Conservation (phyloP, 2,113 vertebrate genomes). For the Brachyistius frenatus region DNA sequence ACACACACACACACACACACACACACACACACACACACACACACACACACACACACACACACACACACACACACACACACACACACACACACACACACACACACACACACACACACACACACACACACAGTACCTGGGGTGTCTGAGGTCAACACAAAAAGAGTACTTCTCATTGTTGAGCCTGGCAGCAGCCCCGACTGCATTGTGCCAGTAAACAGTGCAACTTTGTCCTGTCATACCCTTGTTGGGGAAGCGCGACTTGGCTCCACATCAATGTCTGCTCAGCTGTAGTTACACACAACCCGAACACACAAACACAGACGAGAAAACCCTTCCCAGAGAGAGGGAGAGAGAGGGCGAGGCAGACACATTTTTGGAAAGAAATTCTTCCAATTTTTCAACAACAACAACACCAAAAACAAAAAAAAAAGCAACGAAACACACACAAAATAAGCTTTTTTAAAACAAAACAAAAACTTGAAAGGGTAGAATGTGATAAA, state of each 20-base stretch:
- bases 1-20: neutral
- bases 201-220: conserved; percentile 28
- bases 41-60: neutral
- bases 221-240: conserved; percentile 18
- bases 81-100: neutral
- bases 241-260: conserved; percentile 13
- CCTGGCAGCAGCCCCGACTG: conserved; percentile 3
- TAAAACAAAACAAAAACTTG: too few species aligned
- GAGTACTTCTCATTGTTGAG: neutral
- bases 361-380: neutral
- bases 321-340: neutral
- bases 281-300: conserved; percentile 52
- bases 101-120: neutral
- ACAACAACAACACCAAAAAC: too few species aligned
- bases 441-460: too few species aligned
- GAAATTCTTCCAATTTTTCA: too few species aligned
- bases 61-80: too few species aligned
- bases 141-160: conserved; percentile 11
- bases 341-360: neutral
- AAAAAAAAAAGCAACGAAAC: too few species aligned
- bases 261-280: conserved; percentile 44
- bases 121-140: neutral
- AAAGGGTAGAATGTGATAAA: too few species aligned
- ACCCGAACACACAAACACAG: neutral
- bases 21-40: neutral